These are phyloP conservation scores for Bos indicus DNA, from an alignment of 2,113 vertebrate species.

Conservation along the genomic window DNA sequence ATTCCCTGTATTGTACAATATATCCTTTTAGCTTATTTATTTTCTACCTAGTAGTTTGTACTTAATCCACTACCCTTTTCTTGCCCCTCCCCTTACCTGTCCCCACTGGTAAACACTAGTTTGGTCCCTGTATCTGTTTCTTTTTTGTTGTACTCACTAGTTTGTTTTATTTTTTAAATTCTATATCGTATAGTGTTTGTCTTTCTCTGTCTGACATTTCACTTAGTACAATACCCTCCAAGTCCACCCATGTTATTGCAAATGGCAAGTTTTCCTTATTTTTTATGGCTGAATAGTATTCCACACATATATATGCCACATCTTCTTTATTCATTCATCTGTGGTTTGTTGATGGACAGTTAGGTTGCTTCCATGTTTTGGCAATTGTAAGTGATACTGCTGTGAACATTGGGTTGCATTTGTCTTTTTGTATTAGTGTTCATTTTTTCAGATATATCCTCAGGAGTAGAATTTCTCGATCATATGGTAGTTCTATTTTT, in stretches of 20 bases:
- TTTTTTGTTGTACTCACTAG: neutral
- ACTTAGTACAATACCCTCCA: neutral
- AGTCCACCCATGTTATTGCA: neutral
- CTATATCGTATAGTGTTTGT: neutral
- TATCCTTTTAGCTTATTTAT: neutral
- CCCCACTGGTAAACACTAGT: neutral
- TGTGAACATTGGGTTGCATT: neutral
- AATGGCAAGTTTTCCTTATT: neutral
- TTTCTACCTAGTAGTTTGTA: neutral
- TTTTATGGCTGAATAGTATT: neutral
- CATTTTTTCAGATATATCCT: neutral
- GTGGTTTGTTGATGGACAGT: neutral
- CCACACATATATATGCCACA: neutral
- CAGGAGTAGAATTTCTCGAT: neutral
- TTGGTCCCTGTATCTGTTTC: neutral
- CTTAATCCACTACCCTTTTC: neutral
- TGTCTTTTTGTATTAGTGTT: neutral
- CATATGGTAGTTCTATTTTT: neutral
- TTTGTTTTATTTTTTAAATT: neutral
- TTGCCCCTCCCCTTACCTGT: neutral
- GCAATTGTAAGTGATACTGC: neutral
- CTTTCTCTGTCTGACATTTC: neutral
- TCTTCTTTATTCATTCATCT: neutral
- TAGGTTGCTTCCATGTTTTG: neutral
- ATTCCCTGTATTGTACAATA: neutral